phyloP scores from a whole-genome alignment of 2,797 vertebrate species.

The Falco naumanni region DNA sequence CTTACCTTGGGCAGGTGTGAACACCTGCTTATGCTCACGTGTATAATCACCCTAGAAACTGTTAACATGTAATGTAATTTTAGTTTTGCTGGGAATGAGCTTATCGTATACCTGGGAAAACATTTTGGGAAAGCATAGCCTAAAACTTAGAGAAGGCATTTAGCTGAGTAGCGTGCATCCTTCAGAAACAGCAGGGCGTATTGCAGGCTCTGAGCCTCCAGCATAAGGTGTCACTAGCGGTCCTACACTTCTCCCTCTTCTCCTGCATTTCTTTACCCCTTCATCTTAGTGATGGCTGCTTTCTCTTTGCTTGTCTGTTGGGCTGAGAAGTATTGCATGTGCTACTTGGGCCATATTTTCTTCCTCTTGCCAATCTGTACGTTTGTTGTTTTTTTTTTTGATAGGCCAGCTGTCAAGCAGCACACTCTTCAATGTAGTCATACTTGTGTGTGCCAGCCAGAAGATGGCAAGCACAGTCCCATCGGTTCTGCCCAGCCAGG shows the following conservation, averaged over 20 bases:
- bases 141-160: not conserved
- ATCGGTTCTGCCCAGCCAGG: not conserved
- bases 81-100: not conserved
- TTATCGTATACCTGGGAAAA: not conserved
- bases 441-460: not conserved
- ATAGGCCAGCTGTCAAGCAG: not conserved
- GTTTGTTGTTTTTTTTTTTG: not conserved
- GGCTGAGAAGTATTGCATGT: not conserved
- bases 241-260: not conserved
- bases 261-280: not conserved
- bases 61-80: not conserved
- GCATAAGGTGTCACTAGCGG: not conserved
- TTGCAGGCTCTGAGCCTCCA: not conserved
- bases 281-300: not conserved
- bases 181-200: not conserved
- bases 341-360: not conserved
- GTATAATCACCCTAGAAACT: not conserved
- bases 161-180: not conserved
- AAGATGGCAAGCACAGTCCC: not conserved
- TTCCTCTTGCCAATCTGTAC: not conserved
- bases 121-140: not conserved
- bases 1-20: not conserved
- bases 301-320: not conserved
- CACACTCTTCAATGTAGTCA: fast-evolving
- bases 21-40: not conserved